Evolutionary conservation across 1,140 invertebrate genomes (phyloP), one percentile per base, ranked within the genome.

Genomic region (Tetragnatha versicolor): DNA sequence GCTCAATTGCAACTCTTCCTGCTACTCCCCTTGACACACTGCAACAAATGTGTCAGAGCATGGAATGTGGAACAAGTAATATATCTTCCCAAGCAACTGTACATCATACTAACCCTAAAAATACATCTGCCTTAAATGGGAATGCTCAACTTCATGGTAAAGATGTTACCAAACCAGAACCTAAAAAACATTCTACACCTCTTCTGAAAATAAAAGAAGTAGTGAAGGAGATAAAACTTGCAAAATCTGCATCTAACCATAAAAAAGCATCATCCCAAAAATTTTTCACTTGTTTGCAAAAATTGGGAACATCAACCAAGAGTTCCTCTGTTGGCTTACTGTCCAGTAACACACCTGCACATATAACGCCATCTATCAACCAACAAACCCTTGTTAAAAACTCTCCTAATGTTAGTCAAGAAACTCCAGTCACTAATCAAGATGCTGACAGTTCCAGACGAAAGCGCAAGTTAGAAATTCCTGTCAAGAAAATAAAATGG

Each of bases 201-300:
- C 27, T 65, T 27, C 61, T 25, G 9, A 65, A 45, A 25, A 45
- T 65, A 39, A 42, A 65, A 27, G 37, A 45, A 65, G 61, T 65
- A 3, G 37, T 65, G 6, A 68, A 68, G 20, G n/a, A 51, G 27
- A 47, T 49, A 0, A 17, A 49, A 17, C 12, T 33, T 6, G 10
- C 42, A 22, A 29, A 39, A 31, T 20, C 45, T 20, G 22, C 2
- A 33, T 68, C 65, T 45, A 51, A 68, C 20, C 45, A 49, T 4
- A 33, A 51, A 7, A 68, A 31, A 42, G 17, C 7, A 42, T 42
- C 39, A 42, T 42, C 17, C 39, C 39, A 9, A 9, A 42, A 42
- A 7, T 9, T 9, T 9, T 42, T 17, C 17, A 42, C 39, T 17
- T 42, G 17, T 42, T 42, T 9, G 17, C 39, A 42, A 9, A 7